phyloP scores from a whole-genome alignment of 1,140 invertebrate genomes.

The Zaprionus capensis region DNA sequence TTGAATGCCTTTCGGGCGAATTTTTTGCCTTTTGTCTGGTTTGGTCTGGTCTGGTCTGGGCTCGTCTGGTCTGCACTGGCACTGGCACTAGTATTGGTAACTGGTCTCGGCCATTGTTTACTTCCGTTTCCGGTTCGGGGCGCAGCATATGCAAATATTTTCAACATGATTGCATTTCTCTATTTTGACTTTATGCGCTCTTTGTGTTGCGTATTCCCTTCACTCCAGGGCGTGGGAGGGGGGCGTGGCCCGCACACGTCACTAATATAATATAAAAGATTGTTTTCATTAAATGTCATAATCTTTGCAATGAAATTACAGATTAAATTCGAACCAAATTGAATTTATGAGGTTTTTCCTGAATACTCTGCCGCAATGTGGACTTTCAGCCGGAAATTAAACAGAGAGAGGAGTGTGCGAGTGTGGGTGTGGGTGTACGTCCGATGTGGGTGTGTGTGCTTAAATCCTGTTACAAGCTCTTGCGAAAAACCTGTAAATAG shows the following conservation, averaged over 20 bases:
- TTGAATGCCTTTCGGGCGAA: slow-evolving; percentile 45
- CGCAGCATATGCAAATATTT: slow-evolving; percentile 77
- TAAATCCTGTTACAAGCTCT: background rate
- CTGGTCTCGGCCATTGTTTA: slow-evolving; percentile 68
- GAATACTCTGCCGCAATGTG: background rate
- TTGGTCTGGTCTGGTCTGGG: background rate
- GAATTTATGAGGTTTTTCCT: slow-evolving; percentile 15
- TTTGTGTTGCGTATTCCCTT: slow-evolving; percentile 25
- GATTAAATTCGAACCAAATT: slow-evolving; percentile 20
- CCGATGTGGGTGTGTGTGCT: background rate
- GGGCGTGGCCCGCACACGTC: background rate
- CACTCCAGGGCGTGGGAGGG: background rate
- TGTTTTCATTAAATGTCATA: slow-evolving; percentile 62
- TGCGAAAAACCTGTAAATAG: background rate
- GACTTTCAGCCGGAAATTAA: slow-evolving; percentile 26
- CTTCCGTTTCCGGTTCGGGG: slow-evolving; percentile 71
- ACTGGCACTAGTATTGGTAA: slow-evolving; percentile 13
- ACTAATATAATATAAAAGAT: slow-evolving; percentile 19
- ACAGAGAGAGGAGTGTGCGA: background rate
- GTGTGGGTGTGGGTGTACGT: background rate
- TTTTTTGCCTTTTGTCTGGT: slow-evolving; percentile 54
- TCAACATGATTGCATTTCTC: slow-evolving; percentile 77
- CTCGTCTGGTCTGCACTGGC: background rate
- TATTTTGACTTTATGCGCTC: slow-evolving; percentile 52
- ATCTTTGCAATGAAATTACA: slow-evolving; percentile 46